Conservation (phyloP, 2,888 invertebrate species). For the Conomelus anceps region DNA sequence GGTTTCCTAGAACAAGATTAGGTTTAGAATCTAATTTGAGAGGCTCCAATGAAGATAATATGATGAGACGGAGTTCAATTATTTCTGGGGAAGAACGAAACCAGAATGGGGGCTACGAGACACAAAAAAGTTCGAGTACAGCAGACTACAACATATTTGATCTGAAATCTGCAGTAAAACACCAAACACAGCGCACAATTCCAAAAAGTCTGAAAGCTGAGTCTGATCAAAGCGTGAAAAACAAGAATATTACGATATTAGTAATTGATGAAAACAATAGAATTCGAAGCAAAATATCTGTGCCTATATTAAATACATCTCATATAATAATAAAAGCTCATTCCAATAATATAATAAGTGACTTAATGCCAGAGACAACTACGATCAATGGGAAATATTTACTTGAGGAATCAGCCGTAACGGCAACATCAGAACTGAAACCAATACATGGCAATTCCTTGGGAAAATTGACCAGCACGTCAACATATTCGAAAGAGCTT, state of each 20-base stretch:
- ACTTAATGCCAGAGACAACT: neutral
- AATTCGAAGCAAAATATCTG: neutral
- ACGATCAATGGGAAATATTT: neutral
- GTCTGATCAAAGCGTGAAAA: neutral
- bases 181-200: neutral
- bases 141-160: neutral
- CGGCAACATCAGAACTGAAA: neutral
- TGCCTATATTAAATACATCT: neutral
- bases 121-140: neutral
- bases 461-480: neutral
- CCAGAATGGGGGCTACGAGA: neutral
- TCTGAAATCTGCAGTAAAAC: neutral
- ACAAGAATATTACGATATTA: neutral
- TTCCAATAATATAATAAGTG: neutral
- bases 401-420: neutral
- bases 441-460: neutral
- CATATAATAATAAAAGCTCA: neutral
- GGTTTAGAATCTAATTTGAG: neutral
- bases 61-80: neutral
- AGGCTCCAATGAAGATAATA: neutral
- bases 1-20: neutral
- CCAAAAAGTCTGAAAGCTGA: neutral
- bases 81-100: neutral
- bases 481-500: neutral
- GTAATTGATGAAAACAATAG: neutral